A percentile compares a stretch with the other conserved stretches of the same genome.
Evolutionary conservation across 2,888 invertebrate genomes (phyloP).

Genomic region (Sepiola atlantica): DNA sequence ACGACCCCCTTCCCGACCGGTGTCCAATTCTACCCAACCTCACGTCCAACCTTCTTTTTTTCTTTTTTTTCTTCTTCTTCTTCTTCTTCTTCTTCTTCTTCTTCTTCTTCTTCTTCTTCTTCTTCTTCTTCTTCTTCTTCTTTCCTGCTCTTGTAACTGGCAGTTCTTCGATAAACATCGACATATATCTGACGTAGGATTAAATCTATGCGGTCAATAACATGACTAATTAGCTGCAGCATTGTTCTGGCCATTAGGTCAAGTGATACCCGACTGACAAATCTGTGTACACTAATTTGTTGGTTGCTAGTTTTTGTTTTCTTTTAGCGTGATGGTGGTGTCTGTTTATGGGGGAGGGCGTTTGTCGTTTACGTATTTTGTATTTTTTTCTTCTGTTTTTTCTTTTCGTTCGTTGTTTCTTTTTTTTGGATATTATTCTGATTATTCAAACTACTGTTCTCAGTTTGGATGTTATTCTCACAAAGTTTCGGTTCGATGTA

Average conservation of each 20-base stretch:
- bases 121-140: no score
- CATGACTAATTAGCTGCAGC: not conserved
- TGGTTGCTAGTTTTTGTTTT: not conserved
- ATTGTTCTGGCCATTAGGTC: slow-evolving; percentile 19
- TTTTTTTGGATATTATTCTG: no score
- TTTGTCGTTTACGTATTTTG: no score
- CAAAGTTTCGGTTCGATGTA: no score
- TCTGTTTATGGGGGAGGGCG: no score
- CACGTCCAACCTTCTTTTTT: not conserved
- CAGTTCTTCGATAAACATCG: not conserved
- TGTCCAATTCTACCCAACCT: not conserved
- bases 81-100: no score
- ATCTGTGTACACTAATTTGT: not conserved
- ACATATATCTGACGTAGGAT: not conserved
- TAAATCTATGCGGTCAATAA: slow-evolving; percentile 10
- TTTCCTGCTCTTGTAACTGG: not conserved
- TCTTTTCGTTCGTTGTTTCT: no score
- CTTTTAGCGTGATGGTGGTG: not conserved
- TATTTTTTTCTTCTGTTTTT: no score
- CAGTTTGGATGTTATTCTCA: no score
- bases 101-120: no score
- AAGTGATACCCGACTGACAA: not conserved
- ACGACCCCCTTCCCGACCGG: not conserved
- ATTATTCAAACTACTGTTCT: no score
- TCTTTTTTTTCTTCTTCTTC: no score